Conservation (phyloP, 2,797 vertebrate genomes). For the Helarctos malayanus region DNA sequence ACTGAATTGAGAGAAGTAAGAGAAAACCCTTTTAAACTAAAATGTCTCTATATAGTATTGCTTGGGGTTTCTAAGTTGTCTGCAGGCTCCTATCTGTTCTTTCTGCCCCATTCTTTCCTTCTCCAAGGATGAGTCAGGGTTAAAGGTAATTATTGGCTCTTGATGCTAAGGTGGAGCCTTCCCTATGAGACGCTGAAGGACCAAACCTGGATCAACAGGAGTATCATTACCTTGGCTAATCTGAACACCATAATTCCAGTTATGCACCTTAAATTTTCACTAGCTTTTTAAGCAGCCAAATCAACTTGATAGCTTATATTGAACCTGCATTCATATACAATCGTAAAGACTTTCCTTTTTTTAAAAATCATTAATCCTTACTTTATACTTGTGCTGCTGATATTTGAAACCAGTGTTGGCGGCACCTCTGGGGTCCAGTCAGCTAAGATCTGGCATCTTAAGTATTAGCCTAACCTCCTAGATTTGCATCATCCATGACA, state of each 20-base stretch:
- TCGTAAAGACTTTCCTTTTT: neutral
- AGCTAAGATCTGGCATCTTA: neutral
- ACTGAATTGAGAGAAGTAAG: neutral
- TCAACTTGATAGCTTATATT: neutral
- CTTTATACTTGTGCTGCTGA: neutral
- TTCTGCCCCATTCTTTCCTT: neutral
- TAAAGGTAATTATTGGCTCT: neutral
- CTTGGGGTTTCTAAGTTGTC: neutral
- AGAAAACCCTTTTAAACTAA: neutral
- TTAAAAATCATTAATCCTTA: neutral
- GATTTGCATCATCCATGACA: neutral
- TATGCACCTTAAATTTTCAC: neutral
- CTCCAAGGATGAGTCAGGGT: neutral
- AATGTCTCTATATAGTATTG: neutral
- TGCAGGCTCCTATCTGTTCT: neutral
- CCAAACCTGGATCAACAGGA: neutral
- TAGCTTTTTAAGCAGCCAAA: neutral
- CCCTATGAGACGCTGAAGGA: neutral
- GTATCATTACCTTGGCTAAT: neutral
- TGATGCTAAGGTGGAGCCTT: neutral
- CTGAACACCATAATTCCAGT: neutral
- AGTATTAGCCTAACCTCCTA: neutral
- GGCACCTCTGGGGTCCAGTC: neutral
- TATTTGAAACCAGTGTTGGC: neutral
- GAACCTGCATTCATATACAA: slow-evolving; percentile 31